A percentile compares a stretch with the other conserved stretches of the same genome.
phyloP scores from a whole-genome alignment of 2,888 invertebrate genomes.

The Drosophila mimetica region DNA sequence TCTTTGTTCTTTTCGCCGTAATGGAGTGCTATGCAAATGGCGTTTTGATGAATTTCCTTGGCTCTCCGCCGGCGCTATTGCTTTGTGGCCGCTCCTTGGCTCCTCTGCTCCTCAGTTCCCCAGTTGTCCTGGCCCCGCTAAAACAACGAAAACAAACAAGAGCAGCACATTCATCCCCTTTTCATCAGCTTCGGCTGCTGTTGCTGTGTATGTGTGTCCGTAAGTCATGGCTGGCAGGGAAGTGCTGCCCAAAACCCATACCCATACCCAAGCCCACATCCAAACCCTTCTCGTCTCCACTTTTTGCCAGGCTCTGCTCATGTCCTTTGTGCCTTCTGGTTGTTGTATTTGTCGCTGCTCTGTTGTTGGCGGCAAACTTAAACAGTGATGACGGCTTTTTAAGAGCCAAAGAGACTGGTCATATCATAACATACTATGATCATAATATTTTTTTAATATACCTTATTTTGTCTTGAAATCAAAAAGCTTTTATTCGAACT shows the following conservation, averaged over 20 bases:
- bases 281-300: conserved; percentile 8
- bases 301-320: conserved; percentile 28
- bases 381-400: conserved; percentile 19
- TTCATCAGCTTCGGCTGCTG: conserved; percentile 32
- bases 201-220: conserved; percentile 44
- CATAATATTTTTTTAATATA: too few species aligned
- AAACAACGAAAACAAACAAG: conserved; percentile 33
- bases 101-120: conserved; percentile 48
- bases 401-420: neutral
- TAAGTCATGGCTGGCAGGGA: conserved; percentile 53
- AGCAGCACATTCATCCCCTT: conserved; percentile 75
- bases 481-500: too few species aligned
- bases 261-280: neutral
- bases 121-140: conserved; percentile 32
- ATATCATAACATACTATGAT: too few species aligned
- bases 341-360: conserved; percentile 62
- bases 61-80: conserved; percentile 59
- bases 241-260: conserved; percentile 52
- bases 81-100: conserved; percentile 71
- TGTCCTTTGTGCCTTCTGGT: conserved; percentile 55
- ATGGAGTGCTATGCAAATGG: conserved; percentile 82
- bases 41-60: conserved; percentile 78
- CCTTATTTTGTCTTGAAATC: too few species aligned
- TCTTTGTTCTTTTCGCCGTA: conserved; percentile 80
- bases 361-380: conserved; percentile 64